These are phyloP conservation scores for Chaetoderma sp. DNA, from an alignment of 2,888 invertebrate genomes.

Conservation along the genomic window DNA sequence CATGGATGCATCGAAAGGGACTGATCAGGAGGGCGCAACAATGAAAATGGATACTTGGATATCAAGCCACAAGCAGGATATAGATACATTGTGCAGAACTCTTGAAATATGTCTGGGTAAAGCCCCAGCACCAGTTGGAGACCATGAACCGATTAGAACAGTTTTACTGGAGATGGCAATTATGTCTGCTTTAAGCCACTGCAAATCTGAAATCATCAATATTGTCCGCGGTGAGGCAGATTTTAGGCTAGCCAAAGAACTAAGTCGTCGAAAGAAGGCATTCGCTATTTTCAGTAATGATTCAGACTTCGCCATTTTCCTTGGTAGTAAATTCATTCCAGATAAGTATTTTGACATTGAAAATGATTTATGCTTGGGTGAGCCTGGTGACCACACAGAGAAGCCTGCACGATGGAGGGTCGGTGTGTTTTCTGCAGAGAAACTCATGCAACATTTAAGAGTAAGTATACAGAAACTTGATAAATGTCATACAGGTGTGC, in stretches of 20 bases:
- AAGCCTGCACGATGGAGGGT: conserved; percentile 49
- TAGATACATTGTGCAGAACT: conserved; percentile 46
- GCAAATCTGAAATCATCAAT: conserved; percentile 55
- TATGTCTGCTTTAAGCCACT: conserved; percentile 44
- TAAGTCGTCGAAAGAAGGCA: conserved; percentile 52
- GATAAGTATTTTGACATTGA: conserved; percentile 58
- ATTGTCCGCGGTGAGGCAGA: conserved; percentile 60
- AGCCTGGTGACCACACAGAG: conserved; percentile 40
- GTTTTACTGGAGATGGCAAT: conserved; percentile 60
- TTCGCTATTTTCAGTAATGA: conserved; percentile 63
- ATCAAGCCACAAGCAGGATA: conserved; percentile 48
- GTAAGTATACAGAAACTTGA: too few relatives aligned
- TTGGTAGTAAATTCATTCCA: conserved; percentile 52
- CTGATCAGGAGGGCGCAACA: conserved; percentile 42
- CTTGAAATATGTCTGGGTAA: conserved; percentile 50
- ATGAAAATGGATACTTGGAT: conserved; percentile 62
- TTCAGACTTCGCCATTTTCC: conserved; percentile 64
- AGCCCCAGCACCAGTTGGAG: conserved; percentile 40
- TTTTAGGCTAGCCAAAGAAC: conserved; percentile 49
- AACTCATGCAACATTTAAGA: conserved; percentile 46
- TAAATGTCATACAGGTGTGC: too few relatives aligned
- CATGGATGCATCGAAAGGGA: conserved; percentile 61
- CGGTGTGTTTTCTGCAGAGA: conserved; percentile 49
- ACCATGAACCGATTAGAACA: conserved; percentile 48
- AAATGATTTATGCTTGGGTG: conserved; percentile 54